Base-by-base conservation (phyloP, 2,113 vertebrate species). In the Recurvirostra avosetta region DNA sequence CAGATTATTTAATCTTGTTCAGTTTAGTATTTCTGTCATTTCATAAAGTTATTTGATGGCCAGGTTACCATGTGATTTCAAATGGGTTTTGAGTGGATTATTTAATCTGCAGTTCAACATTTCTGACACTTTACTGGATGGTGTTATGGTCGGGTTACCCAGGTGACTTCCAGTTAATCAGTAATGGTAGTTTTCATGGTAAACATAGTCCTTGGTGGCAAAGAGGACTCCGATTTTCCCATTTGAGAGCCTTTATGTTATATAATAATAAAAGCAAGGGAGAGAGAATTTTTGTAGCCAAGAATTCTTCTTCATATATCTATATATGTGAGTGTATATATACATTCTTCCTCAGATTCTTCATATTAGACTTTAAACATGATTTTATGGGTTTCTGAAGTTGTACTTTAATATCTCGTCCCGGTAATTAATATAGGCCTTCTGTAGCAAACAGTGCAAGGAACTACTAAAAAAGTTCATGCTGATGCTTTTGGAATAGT, bases 291-390 rank as follows among this genome's bases (percentile, higher is more conserved):
- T 49, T 49, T 23, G 47, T 49, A 49, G 47, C 47, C 47, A 49
- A 58, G 3, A 71, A 50, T 43, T 50, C 8, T 15, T 63, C 11
- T 43, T 61, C 3, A 2, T 40, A 2, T 25, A 1, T 13, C 2
- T 12, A 4, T 45, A 45, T 45, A 17, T 45, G 45, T 45, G 45
- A 17, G 43, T 43, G 15, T 15, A 17, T 45, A 22, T 34, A 3
- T 27, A 9, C 26, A 3, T 59, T 20, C 15, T 92, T 55, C 30
- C 22, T 78, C n/a, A 20, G 13, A 56, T 32, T 58, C 43, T 38
- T 78, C 34, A 34, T 6, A 8, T 25, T 58, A 26, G 25, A 52
- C 30, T 65, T 68, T 7, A 25, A 53, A 38, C 80, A 34, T 12
- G 0, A 56, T 19, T 71, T 85, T 78, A 40, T 79, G 9, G 7